phyloP scores from a whole-genome alignment of 53 echinoderm and acorn worm species.

The Antedon mediterranea region DNA sequence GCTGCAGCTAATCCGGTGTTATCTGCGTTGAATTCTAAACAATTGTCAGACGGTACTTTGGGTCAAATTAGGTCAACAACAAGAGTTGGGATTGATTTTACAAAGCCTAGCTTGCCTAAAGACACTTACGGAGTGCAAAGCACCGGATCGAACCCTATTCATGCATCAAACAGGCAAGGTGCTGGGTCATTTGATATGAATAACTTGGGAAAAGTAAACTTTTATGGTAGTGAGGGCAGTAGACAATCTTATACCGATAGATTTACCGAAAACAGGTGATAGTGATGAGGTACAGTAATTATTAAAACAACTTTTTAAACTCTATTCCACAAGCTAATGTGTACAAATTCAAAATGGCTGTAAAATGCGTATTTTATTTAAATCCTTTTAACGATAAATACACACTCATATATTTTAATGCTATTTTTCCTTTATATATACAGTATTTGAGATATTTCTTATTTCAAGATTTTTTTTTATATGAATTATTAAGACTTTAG shows the following conservation, averaged over 20 bases:
- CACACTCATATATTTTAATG: too few relatives aligned
- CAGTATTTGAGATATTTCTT: too few relatives aligned
- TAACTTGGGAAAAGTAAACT: constrained; percentile 38
- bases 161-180: background rate
- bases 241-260: background rate
- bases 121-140: background rate
- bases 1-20: background rate
- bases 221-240: constrained; percentile 8
- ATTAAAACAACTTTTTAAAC: too few relatives aligned
- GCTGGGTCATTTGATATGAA: constrained; percentile 31
- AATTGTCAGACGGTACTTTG: background rate
- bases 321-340: too few relatives aligned
- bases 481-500: too few relatives aligned
- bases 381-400: too few relatives aligned
- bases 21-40: background rate
- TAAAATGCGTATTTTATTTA: too few relatives aligned
- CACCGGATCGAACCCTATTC: background rate
- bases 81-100: background rate
- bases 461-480: too few relatives aligned
- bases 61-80: background rate
- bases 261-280: background rate
- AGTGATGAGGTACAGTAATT: too few relatives aligned
- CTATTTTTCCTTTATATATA: too few relatives aligned
- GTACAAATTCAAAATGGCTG: too few relatives aligned
- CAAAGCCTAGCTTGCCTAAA: background rate